Conservation (phyloP, 1,140 invertebrate species). For the Samia ricini region DNA sequence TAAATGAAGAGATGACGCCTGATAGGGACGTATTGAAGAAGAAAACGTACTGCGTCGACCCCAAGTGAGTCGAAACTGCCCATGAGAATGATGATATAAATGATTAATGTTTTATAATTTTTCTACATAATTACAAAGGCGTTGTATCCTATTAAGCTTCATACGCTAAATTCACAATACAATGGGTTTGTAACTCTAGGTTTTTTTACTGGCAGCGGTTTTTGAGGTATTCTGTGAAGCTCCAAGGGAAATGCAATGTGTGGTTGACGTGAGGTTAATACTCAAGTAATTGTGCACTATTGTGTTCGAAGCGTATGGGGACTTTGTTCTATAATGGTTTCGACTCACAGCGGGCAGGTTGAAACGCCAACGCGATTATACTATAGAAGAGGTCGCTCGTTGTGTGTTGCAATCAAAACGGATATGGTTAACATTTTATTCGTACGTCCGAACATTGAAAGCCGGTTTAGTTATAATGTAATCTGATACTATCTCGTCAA, state of each 20-base stretch:
- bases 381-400: no score
- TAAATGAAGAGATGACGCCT: no score
- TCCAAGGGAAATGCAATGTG: background rate
- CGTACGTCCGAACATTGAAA: no score
- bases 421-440: no score
- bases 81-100: no score
- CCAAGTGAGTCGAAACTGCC: no score
- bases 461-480: background rate
- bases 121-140: conserved; percentile 3
- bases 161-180: conserved; percentile 7
- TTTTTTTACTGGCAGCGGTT: background rate
- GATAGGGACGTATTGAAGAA: no score
- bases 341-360: no score
- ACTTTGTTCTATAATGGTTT: background rate
- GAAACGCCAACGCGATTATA: no score
- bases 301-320: conserved; percentile 7
- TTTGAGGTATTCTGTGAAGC: background rate
- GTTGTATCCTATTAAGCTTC: background rate
- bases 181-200: background rate
- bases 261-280: background rate
- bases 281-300: conserved; percentile 4
- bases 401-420: no score
- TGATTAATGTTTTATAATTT: no score
- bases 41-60: no score
- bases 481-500: background rate